Base-by-base conservation (phyloP, 2,888 invertebrate genomes). In the Hyppa rectilinea region DNA sequence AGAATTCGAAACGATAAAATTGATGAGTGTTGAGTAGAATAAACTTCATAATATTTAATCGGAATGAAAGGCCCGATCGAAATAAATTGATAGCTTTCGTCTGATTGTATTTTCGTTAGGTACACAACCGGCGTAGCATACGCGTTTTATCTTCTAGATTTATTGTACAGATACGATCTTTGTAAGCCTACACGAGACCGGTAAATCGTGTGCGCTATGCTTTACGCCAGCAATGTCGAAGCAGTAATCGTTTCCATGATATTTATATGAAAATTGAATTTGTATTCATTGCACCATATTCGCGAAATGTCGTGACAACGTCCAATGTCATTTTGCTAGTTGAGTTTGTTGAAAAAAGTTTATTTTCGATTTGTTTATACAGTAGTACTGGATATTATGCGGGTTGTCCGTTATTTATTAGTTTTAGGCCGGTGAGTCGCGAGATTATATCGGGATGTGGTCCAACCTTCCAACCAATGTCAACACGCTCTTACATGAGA, bases 91-190 rank as follows among this genome's bases (percentile, higher is more conserved):
- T 88, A 88, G 83, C 83, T 80, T 75, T 85, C 82, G 81, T 83
- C 81, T 81, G 89, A 88, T 88, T 88, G 88, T 87, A 87, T 88
- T 89, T 89, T 88, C 85, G 89, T 89, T 88, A 89, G 89, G 89
- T 85, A 84, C 84, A 86, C 85, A 84, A 79, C 71, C 82, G 74
- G 85, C 82, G 82, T 85, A 79, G 80, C 84, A 82, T 80, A 84
- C 86, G 84, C 87, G 89, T 88, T 88, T 87, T 93, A 95, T 95
- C 94, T 94, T 90, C 87, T 90, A 92, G 92, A 95, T 95, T 95
- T 95, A 95, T 95, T 94, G 90, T 90, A 85, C 87, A 91, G 95
- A 95, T 95, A 93, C 88, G 85, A 94, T 94, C 94, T 90, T 83
- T 89, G 91, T 91, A 90, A 91, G 91, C 89, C 89, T 91, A 90